A percentile compares a stretch with the other conserved stretches of the same genome.
Conservation (phyloP, 2,113 vertebrate species). For the Scortum barcoo region DNA sequence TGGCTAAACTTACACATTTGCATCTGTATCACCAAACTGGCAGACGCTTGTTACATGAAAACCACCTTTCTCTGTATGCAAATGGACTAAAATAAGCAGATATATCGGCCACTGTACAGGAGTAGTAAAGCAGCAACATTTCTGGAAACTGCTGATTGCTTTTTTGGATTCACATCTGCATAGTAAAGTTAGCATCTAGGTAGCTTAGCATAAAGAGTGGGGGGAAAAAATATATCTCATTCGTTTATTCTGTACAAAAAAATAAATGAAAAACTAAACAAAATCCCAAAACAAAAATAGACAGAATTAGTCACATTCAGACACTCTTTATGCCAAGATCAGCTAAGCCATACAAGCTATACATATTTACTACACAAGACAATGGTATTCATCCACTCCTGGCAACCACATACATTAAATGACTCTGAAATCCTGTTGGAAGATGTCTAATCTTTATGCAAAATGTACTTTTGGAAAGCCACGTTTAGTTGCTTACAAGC, state of each 20-base stretch:
- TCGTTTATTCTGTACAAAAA: no score
- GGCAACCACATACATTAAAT: neutral
- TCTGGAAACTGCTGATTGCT: no score
- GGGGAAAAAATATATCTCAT: no score
- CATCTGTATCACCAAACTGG: constrained; percentile 23
- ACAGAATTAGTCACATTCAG: neutral
- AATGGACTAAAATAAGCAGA: neutral
- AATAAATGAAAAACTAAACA: no score
- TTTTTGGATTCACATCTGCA: no score
- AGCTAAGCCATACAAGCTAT: neutral
- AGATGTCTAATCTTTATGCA: no score
- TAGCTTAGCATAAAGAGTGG: neutral
- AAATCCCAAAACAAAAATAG: no score
- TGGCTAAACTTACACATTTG: constrained; percentile 22
- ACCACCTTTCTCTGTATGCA: neutral
- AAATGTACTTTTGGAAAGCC: neutral
- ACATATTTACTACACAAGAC: neutral
- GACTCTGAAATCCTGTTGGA: neutral
- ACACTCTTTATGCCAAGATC: neutral
- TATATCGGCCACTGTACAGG: neutral
- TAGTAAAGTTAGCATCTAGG: neutral
- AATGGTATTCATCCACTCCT: neutral
- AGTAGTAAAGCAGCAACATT: neutral
- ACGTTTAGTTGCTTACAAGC: no score
- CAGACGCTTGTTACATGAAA: neutral